phyloP scores from a whole-genome alignment of 1,140 invertebrate species.

The Portunus trituberculatus region DNA sequence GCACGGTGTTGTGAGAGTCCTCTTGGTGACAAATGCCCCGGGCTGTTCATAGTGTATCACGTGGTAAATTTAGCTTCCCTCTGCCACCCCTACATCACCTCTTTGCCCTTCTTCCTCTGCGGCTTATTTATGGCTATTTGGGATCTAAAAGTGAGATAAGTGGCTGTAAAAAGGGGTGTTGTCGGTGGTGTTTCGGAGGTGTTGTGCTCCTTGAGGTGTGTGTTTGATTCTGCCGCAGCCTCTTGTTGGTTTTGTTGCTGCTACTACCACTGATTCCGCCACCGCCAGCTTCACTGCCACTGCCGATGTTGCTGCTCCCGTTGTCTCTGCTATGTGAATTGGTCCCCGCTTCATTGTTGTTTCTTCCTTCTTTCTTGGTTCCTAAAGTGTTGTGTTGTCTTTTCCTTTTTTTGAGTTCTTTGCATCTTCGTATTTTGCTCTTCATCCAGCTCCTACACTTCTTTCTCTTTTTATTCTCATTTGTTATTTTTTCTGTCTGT shows the following conservation, averaged over 20 bases:
- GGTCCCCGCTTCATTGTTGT: too few species aligned
- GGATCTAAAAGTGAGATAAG: slow-evolving; percentile 1
- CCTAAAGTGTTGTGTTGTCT: not conserved
- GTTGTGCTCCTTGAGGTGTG: not conserved
- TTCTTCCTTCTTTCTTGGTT: too few species aligned
- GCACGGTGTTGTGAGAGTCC: not conserved
- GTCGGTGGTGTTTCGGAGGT: not conserved
- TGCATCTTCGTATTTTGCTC: not conserved
- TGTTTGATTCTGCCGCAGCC: not conserved
- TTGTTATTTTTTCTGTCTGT: not conserved
- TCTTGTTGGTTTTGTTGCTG: not conserved
- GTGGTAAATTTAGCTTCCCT: not conserved
- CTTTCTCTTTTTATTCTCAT: not conserved
- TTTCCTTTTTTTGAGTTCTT: not conserved
- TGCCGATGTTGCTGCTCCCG: too few species aligned
- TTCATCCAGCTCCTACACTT: not conserved
- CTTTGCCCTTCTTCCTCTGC: not conserved
- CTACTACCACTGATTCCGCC: not conserved
- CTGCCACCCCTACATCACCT: not conserved
- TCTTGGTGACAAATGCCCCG: not conserved
- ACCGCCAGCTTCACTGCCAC: not conserved
- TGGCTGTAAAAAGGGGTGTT: not conserved
- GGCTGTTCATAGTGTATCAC: not conserved
- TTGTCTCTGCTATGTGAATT: too few species aligned
- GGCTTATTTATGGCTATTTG: not conserved